phyloP scores from a whole-genome alignment of 1,140 invertebrate species.

The Pseudomyrmex gracilis region DNA sequence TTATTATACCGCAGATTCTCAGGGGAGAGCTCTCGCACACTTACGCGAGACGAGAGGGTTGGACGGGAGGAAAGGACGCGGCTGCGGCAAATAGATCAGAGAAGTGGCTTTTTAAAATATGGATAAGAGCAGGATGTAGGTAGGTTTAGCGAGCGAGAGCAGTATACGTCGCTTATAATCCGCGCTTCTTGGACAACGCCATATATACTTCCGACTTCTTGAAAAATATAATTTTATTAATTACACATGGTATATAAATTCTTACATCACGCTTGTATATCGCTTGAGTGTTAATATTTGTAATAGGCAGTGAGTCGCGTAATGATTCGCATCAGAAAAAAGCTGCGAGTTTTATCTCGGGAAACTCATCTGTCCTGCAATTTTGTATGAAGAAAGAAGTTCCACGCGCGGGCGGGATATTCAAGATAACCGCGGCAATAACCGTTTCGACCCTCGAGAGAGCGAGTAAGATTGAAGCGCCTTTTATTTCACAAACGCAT shows the following conservation, averaged over 20 bases:
- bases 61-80: conserved; percentile 12
- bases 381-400: conserved; percentile 61
- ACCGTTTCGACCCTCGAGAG: conserved; percentile 69
- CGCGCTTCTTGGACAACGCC: too few species aligned
- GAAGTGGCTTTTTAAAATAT: conserved; percentile 79
- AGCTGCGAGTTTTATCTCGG: conserved; percentile 40
- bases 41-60: conserved; percentile 1
- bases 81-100: conserved; percentile 73
- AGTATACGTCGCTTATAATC: too few species aligned
- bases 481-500: conserved; percentile 62
- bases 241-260: background rate
- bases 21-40: conserved; percentile 67
- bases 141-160: background rate
- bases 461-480: conserved; percentile 63
- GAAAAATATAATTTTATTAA: background rate
- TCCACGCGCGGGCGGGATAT: conserved; percentile 56
- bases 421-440: conserved; percentile 69
- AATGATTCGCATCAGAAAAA: conserved; percentile 57
- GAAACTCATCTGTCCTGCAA: conserved; percentile 59
- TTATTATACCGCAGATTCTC: conserved; percentile 81
- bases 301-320: conserved; percentile 59
- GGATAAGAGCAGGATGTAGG: conserved; percentile 62
- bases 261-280: background rate
- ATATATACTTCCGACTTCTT: background rate
- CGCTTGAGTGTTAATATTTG: background rate